Percentiles rank a stretch among this genome's conserved stretches.
These are phyloP conservation scores for Acrossocheilus wenchowensis DNA, from an alignment of 2,797 vertebrate genomes.

Conservation along the genomic window DNA sequence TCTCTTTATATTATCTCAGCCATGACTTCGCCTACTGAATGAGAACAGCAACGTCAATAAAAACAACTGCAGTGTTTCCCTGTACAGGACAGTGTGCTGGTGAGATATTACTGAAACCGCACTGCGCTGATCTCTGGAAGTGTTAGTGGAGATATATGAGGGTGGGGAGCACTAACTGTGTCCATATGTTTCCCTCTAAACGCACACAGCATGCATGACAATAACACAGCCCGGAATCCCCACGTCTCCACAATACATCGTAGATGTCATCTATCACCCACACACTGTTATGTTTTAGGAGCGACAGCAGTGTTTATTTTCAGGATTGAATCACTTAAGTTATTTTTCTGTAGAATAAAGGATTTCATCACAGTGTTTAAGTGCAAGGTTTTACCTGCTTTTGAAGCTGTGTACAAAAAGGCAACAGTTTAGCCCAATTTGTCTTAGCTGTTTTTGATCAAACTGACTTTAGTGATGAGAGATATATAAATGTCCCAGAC, in stretches of 20 bases:
- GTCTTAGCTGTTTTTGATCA: neutral
- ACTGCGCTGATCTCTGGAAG: slow-evolving; percentile 24
- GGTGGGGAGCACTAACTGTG: slow-evolving; percentile 32
- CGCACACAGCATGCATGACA: slow-evolving; percentile 39
- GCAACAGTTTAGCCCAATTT: neutral
- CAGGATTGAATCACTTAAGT: neutral
- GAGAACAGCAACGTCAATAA: slow-evolving; percentile 27
- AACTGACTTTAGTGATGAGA: no score
- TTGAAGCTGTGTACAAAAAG: neutral
- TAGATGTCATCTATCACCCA: neutral
- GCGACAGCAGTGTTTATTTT: neutral
- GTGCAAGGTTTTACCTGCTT: neutral
- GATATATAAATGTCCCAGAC: neutral
- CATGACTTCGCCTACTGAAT: neutral
- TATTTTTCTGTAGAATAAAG: neutral
- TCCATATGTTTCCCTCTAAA: slow-evolving; percentile 44
- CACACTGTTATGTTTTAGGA: neutral
- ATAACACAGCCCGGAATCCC: slow-evolving; percentile 15
- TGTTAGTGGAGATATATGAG: slow-evolving; percentile 30
- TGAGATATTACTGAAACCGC: slow-evolving; percentile 1
- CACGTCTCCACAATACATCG: slow-evolving; percentile 2
- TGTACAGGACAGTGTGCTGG: neutral
- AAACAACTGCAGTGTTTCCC: slow-evolving; percentile 9
- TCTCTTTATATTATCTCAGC: slow-evolving; percentile 12
- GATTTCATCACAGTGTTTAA: neutral